These are phyloP conservation scores for Macquaria australasica DNA, from an alignment of 2,113 vertebrate species.

Conservation along the genomic window DNA sequence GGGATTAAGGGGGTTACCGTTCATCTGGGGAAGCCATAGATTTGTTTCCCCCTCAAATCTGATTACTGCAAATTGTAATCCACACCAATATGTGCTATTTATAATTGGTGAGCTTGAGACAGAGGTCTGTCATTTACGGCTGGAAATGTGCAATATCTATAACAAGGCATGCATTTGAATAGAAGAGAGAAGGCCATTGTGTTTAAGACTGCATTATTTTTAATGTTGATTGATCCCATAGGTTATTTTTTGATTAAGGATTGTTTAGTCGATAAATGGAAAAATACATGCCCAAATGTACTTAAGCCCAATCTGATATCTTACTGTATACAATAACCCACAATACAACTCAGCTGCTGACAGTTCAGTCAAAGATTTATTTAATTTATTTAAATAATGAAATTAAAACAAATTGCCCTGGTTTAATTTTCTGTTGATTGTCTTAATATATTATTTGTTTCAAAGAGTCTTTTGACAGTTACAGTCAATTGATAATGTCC, in stretches of 20 bases:
- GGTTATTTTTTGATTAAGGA: background rate
- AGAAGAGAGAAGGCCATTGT: background rate
- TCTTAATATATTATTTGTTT: background rate
- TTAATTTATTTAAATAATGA: background rate
- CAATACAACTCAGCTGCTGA: background rate
- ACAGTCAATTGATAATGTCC: background rate
- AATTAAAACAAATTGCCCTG: background rate
- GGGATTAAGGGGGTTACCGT: constrained; percentile 49
- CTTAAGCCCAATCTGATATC: background rate
- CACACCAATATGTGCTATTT: constrained; percentile 39
- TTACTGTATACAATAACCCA: background rate
- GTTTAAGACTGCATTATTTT: background rate
- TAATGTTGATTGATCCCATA: background rate
- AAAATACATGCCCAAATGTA: background rate
- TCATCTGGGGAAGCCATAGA: constrained; percentile 53
- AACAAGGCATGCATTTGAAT: background rate
- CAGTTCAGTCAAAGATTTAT: background rate
- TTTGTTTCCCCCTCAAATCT: constrained; percentile 53
- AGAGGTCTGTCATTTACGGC: background rate
- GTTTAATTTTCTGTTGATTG: background rate
- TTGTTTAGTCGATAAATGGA: background rate
- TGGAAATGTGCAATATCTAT: background rate
- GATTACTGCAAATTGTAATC: constrained; percentile 51
- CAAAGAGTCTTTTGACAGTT: background rate
- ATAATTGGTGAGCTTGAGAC: constrained; percentile 17